Base-by-base conservation (phyloP, 2,797 vertebrate species). In the Euthynnus affinis region DNA sequence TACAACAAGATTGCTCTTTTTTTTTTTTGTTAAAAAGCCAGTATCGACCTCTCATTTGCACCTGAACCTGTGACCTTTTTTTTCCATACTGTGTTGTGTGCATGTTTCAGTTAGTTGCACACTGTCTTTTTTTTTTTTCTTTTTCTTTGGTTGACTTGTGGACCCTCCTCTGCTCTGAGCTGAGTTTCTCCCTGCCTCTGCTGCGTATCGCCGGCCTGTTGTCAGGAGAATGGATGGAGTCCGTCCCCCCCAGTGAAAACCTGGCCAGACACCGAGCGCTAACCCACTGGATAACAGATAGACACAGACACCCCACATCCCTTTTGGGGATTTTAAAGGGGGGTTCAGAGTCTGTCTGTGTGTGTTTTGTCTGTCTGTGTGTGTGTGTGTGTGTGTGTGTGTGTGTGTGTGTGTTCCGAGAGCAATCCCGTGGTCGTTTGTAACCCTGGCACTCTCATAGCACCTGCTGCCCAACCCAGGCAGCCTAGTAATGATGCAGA, bases 271-370 rank as follows among this genome's bases (percentile, higher is more conserved):
- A 96, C 95, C 93, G 94, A 96, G 95, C 92, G 93, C 96, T 96
- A 97, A 96, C 96, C 96, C 95, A 95, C 94, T 95, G 94, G 96
- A 97, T 97, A 98, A 98, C 96, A 96, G 96, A 98, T 97, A 97
- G 97, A 97, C 92, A 95, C 96, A 90, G 89, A 92, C 88, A 84
- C 95, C 95, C 93, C 79, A 68, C 83, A 87, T 97, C 96, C 97
- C 97, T 97, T 96, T 96, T 97, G 96, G 97, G 97, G 96, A 96
- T 97, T 96, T 95, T 92, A 95, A 93, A 95, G 92, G 40, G 40
- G 40, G 57, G 40, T 73, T 81, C 32, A 22, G 61, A 79, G 78
- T 82, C 58, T 78, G 80, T 81, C 57, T 72, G 74, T 82, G 76
- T 89, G 81, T 80, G 51, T 82, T 66, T 71, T 71, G 73, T 71